A percentile compares a stretch with the other conserved stretches of the same genome.
Conservation (phyloP, 2,113 vertebrate genomes). For the Sphaerodactylus townsendi region DNA sequence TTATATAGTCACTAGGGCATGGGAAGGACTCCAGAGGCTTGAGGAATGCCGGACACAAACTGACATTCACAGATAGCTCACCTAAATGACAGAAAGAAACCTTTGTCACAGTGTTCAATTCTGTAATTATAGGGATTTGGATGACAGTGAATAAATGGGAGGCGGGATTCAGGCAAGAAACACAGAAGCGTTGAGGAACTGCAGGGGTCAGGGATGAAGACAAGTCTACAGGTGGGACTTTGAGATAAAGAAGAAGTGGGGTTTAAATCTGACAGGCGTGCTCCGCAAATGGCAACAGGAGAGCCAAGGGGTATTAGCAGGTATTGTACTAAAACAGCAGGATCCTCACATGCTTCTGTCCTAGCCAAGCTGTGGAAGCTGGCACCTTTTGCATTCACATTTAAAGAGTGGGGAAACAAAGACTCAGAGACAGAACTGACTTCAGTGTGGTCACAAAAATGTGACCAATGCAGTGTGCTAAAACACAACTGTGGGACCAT, state of each 20-base stretch:
- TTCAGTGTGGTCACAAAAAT: background rate
- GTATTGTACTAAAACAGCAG: constrained; percentile 46
- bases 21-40: background rate
- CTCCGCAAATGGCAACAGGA: background rate
- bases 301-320: constrained; percentile 24
- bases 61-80: constrained; percentile 52
- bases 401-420: constrained; percentile 11
- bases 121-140: constrained; percentile 63
- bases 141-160: constrained; percentile 49
- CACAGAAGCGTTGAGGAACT: constrained; percentile 53
- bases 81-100: constrained; percentile 66
- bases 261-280: constrained; percentile 16
- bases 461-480: constrained; percentile 26
- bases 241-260: constrained; percentile 27
- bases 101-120: constrained; percentile 58
- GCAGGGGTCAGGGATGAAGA: constrained; percentile 28
- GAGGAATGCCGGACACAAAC: constrained; percentile 27
- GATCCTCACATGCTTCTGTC: background rate
- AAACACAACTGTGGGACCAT: background rate
- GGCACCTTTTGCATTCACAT: constrained; percentile 25
- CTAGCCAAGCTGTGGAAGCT: background rate
- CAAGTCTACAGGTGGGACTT: constrained; percentile 61
- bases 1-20: constrained; percentile 18
- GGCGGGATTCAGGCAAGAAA: constrained; percentile 42
- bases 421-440: constrained; percentile 45